Conservation (phyloP, 2,797 vertebrate genomes). For the Cyprinella venusta region DNA sequence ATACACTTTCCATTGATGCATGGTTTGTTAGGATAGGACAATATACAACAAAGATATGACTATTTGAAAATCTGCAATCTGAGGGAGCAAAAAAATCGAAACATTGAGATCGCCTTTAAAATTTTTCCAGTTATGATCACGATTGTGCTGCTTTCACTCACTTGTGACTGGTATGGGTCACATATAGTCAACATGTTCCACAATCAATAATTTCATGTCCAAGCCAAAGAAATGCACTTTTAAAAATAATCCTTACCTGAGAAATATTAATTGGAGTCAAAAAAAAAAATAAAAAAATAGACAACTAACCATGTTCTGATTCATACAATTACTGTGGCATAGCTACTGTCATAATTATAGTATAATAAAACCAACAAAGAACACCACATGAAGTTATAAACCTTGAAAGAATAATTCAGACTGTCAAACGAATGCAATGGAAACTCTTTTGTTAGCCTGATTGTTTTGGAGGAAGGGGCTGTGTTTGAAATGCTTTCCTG, state of each 20-base stretch:
- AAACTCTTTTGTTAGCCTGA: not conserved
- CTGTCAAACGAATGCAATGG: not conserved
- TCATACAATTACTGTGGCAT: not conserved
- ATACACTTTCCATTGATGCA: too few relatives aligned
- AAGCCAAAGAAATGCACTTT: not conserved
- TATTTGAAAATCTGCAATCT: too few relatives aligned
- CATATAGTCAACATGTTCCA: too few relatives aligned
- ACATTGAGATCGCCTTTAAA: too few relatives aligned
- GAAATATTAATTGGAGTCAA: not conserved
- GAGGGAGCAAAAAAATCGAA: too few relatives aligned
- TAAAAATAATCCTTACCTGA: too few relatives aligned
- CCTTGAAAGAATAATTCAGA: not conserved
- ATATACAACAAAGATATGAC: too few relatives aligned
- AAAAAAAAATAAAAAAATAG: too few relatives aligned
- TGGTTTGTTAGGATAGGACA: too few relatives aligned
- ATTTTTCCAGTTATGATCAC: too few relatives aligned
- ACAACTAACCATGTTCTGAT: not conserved
- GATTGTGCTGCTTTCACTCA: too few relatives aligned
- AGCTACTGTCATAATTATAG: not conserved
- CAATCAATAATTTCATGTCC: not conserved
- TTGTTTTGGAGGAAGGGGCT: conserved; percentile 17
- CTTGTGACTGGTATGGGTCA: too few relatives aligned
- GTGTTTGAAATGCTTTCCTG: conserved; percentile 12
- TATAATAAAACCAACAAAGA: not conserved
- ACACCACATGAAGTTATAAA: not conserved